A percentile compares a stretch with the other conserved stretches of the same genome.
phyloP scores from a whole-genome alignment of 2,888 invertebrate species.

The Chymomyza amoena region DNA sequence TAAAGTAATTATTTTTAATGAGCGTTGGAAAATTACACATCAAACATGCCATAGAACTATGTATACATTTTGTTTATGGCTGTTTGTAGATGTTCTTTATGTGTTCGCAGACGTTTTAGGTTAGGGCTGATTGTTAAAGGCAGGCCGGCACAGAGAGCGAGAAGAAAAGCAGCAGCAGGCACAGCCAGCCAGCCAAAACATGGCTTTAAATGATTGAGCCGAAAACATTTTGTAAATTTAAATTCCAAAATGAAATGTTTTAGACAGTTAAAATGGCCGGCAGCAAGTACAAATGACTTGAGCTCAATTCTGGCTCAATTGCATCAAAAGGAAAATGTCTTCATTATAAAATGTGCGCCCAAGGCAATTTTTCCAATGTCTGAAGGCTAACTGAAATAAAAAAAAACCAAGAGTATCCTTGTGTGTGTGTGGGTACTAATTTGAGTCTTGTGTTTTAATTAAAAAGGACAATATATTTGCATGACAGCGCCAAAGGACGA shows the following conservation, averaged over 20 bases:
- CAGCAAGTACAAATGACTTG: conserved; percentile 16
- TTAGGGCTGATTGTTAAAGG: neutral
- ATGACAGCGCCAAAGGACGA: conserved; percentile 35
- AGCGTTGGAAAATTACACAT: conserved; percentile 71
- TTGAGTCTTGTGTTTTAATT: conserved; percentile 67
- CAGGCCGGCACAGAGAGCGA: too few species aligned
- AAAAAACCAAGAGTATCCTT: neutral
- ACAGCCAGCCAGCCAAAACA: neutral
- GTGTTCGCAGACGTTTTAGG: neutral
- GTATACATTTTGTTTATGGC: conserved; percentile 45
- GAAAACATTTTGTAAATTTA: neutral
- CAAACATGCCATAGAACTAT: conserved; percentile 46
- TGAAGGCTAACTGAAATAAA: neutral
- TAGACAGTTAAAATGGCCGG: conserved; percentile 7
- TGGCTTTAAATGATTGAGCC: neutral
- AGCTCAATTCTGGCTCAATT: neutral
- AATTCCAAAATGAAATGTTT: neutral
- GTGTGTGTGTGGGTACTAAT: conserved; percentile 44
- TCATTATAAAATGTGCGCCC: neutral
- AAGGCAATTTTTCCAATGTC: neutral
- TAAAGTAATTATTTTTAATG: conserved; percentile 64
- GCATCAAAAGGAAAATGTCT: conserved; percentile 23
- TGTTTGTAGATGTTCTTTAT: conserved; percentile 5
- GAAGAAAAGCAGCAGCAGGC: too few species aligned
- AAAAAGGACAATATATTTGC: conserved; percentile 67